Base-by-base conservation (phyloP, 1,140 invertebrate species). In the Drosophila bocqueti region DNA sequence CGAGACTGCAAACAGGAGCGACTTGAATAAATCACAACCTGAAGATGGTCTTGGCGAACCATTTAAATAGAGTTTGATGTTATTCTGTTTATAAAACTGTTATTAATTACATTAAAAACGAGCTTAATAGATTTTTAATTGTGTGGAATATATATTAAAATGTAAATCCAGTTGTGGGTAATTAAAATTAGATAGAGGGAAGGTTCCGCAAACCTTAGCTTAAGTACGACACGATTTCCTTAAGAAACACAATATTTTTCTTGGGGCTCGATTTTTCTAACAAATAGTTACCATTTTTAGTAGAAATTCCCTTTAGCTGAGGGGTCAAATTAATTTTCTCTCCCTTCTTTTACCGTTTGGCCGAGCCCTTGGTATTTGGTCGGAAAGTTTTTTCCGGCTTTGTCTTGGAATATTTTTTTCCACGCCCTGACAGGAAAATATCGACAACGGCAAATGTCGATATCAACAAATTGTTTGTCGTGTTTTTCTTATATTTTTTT, bases 381-480 rank as follows among this genome's bases (percentile, higher is more conserved):
- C 43, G 29, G 49, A 81, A 78, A 78, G 61, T 74, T 64, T 82
- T 82, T 45, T 13, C 50, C 42, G 31, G 36, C 49, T 50, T 75
- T 75, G 42, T 76, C 64, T 76, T 75, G n/a, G 40, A 18, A 15
- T 13, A 6, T 26, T 54, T 54, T 73, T 42, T 18, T 38, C 29
- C 16, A 11, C 29, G 38, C 73, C 57, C 58, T 78, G 71, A 79
- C 78, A 89, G 65, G 58, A 74, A 83, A 80, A 76, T 77, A 87
- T 80, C 80, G 76, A 60, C 49, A 60, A 60, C 57, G 52, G 71
- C 64, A 82, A 76, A 83, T 67, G 66, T 68, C 85, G 58, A 85
- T 78, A 79, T 47, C 66, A 81, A 75, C 73, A 79, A 89, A 85
- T 89, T 84, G 69, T 72, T 58, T 69, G 55, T 62, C 79, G 58